A percentile compares a stretch with the other conserved stretches of the same genome.
These are phyloP conservation scores for Enteromius radiatus DNA, from an alignment of 2,797 vertebrate genomes.

Conservation along the genomic window DNA sequence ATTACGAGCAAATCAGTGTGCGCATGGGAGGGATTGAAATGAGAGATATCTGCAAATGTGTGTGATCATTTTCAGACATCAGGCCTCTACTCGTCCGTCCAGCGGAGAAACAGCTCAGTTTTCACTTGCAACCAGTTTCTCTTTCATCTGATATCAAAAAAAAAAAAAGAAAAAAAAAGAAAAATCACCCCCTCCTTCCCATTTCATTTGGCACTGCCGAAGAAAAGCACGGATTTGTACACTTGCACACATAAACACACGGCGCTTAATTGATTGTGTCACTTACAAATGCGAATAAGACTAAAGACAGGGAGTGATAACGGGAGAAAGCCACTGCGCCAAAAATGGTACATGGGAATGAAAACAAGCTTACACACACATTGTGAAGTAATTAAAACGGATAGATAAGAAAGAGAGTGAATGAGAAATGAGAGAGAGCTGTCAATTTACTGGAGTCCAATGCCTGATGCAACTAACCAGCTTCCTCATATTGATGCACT, in stretches of 20 bases:
- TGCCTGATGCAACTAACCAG: constrained; percentile 45
- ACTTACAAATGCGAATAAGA: constrained; percentile 61
- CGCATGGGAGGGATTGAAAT: constrained; percentile 35
- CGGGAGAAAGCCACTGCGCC: constrained; percentile 44
- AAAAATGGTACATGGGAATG: constrained; percentile 60
- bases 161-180: neutral
- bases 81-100: constrained; percentile 43
- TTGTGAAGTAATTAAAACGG: constrained; percentile 67
- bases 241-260: constrained; percentile 41
- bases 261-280: constrained; percentile 60
- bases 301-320: constrained; percentile 54
- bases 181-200: constrained; percentile 32
- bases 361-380: constrained; percentile 63
- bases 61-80: constrained; percentile 37
- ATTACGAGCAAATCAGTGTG: constrained; percentile 2
- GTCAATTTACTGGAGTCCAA: constrained; percentile 46
- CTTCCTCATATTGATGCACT: constrained; percentile 26
- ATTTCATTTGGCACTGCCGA: constrained; percentile 48
- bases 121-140: constrained; percentile 51
- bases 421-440: constrained; percentile 27
- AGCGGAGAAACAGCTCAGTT: constrained; percentile 38
- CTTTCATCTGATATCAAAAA: constrained; percentile 60
- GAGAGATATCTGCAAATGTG: constrained; percentile 42
- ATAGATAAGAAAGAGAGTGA: constrained; percentile 60
- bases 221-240: constrained; percentile 36